Percentiles rank a stretch among this genome's conserved stretches.
phyloP scores from a whole-genome alignment of 2,888 invertebrate genomes.

The Drosophila helvetica region DNA sequence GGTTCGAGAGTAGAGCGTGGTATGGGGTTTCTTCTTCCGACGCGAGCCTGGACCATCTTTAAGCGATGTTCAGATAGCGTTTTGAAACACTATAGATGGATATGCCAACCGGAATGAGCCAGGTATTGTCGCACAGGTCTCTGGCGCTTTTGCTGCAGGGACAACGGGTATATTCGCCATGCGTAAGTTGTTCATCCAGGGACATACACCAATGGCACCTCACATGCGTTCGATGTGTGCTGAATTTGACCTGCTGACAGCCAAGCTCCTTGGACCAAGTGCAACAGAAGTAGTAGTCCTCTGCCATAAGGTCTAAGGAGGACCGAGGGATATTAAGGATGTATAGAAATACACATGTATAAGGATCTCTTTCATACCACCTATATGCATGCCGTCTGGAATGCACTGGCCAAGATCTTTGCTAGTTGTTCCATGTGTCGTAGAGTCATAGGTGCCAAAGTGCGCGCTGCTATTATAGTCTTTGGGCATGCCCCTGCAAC shows the following conservation, averaged over 20 bases:
- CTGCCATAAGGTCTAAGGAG: neutral
- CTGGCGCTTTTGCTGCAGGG: neutral
- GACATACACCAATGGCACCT: neutral
- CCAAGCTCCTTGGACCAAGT: neutral
- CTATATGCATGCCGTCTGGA: neutral
- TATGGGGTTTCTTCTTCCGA: too few relatives aligned
- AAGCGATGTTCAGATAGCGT: neutral
- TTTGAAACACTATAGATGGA: neutral
- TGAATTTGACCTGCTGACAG: neutral
- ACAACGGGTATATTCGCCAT: neutral
- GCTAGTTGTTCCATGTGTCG: neutral
- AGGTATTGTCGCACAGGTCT: neutral
- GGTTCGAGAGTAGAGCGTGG: too few relatives aligned
- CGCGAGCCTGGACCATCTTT: neutral
- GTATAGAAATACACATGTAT: too few relatives aligned
- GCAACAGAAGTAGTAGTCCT: neutral
- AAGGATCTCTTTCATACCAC: neutral
- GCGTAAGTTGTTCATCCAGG: rapidly evolving
- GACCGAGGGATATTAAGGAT: neutral
- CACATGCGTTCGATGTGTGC: neutral
- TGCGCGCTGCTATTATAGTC: neutral
- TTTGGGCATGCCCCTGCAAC: neutral
- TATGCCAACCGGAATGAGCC: neutral
- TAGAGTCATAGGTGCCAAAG: neutral
- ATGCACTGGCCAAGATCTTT: neutral